Conservation (phyloP, 2,888 invertebrate genomes). For the Drosophila histrio region DNA sequence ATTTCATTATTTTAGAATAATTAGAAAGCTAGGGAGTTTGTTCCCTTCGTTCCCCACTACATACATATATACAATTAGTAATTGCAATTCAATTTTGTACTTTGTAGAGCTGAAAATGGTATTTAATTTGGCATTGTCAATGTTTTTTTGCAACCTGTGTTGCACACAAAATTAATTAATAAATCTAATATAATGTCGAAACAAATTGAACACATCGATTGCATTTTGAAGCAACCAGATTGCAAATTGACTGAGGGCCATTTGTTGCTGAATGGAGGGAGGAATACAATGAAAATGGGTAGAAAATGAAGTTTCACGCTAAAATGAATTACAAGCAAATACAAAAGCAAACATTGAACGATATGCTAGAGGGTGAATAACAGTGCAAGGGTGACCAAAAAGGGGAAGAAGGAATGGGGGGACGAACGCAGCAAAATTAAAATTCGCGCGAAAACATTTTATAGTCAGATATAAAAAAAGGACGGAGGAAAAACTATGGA, state of each 20-base stretch:
- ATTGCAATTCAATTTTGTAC: background rate
- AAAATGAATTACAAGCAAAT: conserved; percentile 72
- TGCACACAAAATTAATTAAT: conserved; percentile 67
- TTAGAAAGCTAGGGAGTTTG: background rate
- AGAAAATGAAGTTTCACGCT: conserved; percentile 65
- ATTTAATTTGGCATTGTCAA: conserved; percentile 6
- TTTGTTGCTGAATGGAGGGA: conserved; percentile 11
- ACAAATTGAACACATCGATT: conserved; percentile 68
- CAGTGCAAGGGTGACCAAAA: background rate
- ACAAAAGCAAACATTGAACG: conserved; percentile 59
- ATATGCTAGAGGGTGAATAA: conserved; percentile 41
- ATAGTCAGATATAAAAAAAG: conserved; percentile 63
- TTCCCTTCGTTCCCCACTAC: background rate
- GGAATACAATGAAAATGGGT: conserved; percentile 12
- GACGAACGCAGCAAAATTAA: conserved; percentile 55
- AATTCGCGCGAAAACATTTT: conserved; percentile 68
- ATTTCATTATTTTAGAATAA: background rate
- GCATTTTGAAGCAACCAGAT: conserved; percentile 55
- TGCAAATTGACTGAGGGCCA: conserved; percentile 41
- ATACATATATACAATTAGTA: background rate
- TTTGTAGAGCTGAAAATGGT: background rate
- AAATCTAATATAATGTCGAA: conserved; percentile 62
- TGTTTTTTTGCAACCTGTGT: background rate
- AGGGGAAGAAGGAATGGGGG: background rate
- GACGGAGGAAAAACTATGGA: conserved; percentile 48